Evolutionary conservation across 2,113 vertebrate genomes (phyloP), one percentile per base, ranked within the genome.

Genomic region (Pontoporia blainvillei): DNA sequence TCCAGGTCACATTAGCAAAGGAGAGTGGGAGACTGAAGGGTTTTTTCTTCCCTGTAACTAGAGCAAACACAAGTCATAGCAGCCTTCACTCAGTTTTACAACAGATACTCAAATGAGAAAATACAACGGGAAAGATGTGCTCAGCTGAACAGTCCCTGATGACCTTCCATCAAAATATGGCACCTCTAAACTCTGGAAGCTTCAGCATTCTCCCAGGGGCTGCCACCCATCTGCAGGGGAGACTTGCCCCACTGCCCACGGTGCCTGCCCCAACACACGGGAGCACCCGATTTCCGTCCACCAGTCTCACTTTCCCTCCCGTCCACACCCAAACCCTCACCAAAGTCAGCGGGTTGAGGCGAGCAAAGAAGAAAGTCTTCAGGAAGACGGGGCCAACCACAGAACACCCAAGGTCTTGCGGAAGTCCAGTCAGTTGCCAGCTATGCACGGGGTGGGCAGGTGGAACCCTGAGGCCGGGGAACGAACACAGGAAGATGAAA

Each of bases 21-120:
- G 79, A 66, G 94, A 67, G 95, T 88, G 94, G 97, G 81, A 81
- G 97, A 95, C 62, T 52, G 89, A 96, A 94, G 90, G 94, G 95
- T 93, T 49, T 41, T 20, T 34, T n/a, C 52, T 12, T 78, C 93
- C 97, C 78, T 69, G 52, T 27, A 59, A 71, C 85, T 11, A 75
- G 87, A 98, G 73, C 5, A 46, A 83, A 89, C 72, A 57, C 64
- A 69, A 44, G 96, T 97, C 98, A 94, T 95, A 98, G 98, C 97
- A 97, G 98, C 98, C 98, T 97, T 98, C 95, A 97, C 97, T 97
- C 97, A 86, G 96, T 71, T 97, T 97, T 90, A 97, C 52, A 97
- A 96, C 52, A 97, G 94, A 98, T 61, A 97, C 97, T 96, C 88
- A 85, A 95, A 93, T 49, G 93, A 93, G 97, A 97, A 98, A 67